Evolutionary conservation across 1,140 invertebrate species (phyloP).

Genomic region (Bombyx mori): DNA sequence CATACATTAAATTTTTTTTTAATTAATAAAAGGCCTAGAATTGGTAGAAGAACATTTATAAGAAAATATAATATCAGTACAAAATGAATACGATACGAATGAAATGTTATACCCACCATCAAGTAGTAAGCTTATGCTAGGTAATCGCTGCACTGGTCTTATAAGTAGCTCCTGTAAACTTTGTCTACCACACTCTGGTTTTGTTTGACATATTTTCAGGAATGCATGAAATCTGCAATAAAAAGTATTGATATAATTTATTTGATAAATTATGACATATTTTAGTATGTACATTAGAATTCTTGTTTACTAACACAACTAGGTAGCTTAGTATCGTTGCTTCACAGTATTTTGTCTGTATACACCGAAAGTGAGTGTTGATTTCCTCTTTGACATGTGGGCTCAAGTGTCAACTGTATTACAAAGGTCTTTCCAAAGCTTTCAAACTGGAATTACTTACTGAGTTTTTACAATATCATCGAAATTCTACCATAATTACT

Average conservation of each 20-base stretch:
- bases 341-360: not conserved
- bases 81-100: not conserved
- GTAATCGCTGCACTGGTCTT: conserved; percentile 95
- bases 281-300: too few species aligned
- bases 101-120: conserved; percentile 77
- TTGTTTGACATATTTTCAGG: conserved; percentile 94
- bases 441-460: too few species aligned
- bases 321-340: too few species aligned
- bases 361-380: not conserved
- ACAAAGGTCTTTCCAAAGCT: too few species aligned
- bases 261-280: too few species aligned
- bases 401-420: too few species aligned
- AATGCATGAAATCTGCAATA: conserved; percentile 92
- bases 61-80: not conserved
- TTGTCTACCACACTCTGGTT: conserved; percentile 95
- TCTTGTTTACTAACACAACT: too few species aligned
- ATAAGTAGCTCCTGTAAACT: conserved; percentile 95
- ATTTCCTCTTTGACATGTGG: too few species aligned
- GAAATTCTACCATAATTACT: too few species aligned
- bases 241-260: not conserved
- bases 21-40: not conserved
- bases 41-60: not conserved
- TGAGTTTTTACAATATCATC: too few species aligned
- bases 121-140: conserved; percentile 93
- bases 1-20: not conserved